Conservation (phyloP, 2,113 vertebrate species). For the Sebastes schlegelii region DNA sequence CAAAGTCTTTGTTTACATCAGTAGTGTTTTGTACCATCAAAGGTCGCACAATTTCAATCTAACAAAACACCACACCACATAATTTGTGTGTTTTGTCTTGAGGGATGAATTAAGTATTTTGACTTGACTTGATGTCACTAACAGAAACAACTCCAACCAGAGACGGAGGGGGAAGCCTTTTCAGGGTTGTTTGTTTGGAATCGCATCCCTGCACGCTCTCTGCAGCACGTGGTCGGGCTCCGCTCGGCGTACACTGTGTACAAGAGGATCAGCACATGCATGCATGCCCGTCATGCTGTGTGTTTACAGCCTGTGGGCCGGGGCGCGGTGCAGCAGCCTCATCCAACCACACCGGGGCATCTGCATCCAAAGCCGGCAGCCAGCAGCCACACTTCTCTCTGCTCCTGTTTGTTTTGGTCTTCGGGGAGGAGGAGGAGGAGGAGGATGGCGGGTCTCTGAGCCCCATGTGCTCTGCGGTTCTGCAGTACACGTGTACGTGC, state of each 20-base stretch:
- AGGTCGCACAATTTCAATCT: not conserved
- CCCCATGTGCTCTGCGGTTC: constrained; percentile 33
- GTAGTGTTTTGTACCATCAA: not conserved
- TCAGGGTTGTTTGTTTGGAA: constrained; percentile 1
- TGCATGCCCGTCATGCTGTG: constrained; percentile 21
- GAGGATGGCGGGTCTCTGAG: not conserved
- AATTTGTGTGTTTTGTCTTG: not conserved
- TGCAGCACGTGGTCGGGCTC: not conserved
- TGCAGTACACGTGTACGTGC: constrained; percentile 42
- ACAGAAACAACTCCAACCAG: constrained; percentile 26
- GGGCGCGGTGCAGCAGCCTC: constrained; percentile 39
- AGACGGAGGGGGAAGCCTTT: not conserved
- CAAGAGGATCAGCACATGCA: constrained; percentile 5
- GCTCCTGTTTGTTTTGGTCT: constrained; percentile 61
- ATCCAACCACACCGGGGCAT: constrained; percentile 27
- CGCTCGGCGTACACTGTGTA: constrained; percentile 2
- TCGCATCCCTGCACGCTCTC: not conserved
- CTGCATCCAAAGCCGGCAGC: constrained; percentile 31
- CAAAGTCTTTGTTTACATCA: not conserved
- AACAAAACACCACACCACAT: not conserved
- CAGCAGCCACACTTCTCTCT: constrained; percentile 42
- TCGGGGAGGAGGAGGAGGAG: constrained; percentile 19
- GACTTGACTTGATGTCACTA: not conserved
- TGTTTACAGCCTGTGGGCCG: constrained; percentile 53
- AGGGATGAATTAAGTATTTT: not conserved